phyloP scores from a whole-genome alignment of 2,113 vertebrate species.

The Actinemys pallida region DNA sequence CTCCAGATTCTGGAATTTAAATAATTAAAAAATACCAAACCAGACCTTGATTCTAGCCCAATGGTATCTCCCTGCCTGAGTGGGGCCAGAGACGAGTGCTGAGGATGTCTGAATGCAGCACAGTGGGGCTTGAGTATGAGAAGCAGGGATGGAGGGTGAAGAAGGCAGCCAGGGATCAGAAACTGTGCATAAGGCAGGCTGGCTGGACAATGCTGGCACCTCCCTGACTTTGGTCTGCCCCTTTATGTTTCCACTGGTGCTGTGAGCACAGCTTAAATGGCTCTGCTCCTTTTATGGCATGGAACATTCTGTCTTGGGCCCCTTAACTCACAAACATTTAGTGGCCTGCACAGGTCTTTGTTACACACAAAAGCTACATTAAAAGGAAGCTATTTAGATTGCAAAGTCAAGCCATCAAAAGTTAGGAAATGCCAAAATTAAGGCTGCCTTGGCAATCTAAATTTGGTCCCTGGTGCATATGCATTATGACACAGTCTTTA shows the following conservation, averaged over 20 bases:
- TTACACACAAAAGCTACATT: not conserved
- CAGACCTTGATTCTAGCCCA: not conserved
- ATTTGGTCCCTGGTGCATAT: not conserved
- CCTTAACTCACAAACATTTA: not conserved
- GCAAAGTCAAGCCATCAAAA: not conserved
- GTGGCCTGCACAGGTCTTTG: not conserved
- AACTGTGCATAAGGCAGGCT: not conserved
- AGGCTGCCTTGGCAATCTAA: not conserved
- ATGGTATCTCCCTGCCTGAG: fast-evolving
- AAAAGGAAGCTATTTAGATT: not conserved
- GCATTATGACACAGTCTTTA: not conserved
- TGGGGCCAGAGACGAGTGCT: not conserved
- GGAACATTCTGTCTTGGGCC: not conserved
- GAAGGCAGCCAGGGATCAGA: not conserved
- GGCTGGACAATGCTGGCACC: not conserved
- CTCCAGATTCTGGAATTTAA: conserved; percentile 57
- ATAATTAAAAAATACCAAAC: conserved; percentile 29
- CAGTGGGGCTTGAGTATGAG: not conserved
- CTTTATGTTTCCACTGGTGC: not conserved
- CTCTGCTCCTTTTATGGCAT: not conserved
- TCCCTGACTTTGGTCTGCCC: not conserved
- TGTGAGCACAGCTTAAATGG: not conserved
- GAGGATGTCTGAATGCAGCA: not conserved
- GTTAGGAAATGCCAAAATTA: not conserved
- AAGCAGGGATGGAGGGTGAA: not conserved